Base-by-base conservation (phyloP, 2,888 invertebrate species). In the Nebria brevicollis region DNA sequence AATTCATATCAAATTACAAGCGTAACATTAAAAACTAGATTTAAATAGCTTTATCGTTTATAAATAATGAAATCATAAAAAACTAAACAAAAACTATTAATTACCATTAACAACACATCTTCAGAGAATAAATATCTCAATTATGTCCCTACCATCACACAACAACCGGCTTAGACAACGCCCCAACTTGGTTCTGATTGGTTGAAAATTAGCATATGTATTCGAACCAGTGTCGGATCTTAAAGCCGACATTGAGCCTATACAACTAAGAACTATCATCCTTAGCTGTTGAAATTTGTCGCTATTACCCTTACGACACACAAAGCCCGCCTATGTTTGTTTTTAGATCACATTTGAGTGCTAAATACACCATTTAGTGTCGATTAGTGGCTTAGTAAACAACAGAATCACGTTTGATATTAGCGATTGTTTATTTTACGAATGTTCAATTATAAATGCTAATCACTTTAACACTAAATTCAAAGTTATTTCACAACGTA, bases 161-260 rank as follows among this genome's bases (percentile, higher is more conserved):
- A 54, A 11, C 8, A 54, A 54, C 54, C 13, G 54, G 8, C 15
- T 68, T 75, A 70, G 64, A 15, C 68, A 26, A 75, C 80, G 80
- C 80, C 80, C 64, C 66, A 65, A 34, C 75, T 2, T 7, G 8
- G 10, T 64, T 10, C 25, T 41, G 75, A 80, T 80, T 80, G 80
- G 80, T 25, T 75, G 70, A 70, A 80, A 80, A 80, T 80, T 80
- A 80, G 80, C 75, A 80, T 80, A 75, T 75, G 72, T 75, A 41
- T n/a, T 75, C 73, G 42, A 8, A 20, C 15, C 66, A 64, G 41
- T 15, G 25, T n/a, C 66, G 65, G 41, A 54, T 41, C 78, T 66
- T 78, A 78, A 78, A 78, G 78, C 41, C 74, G 13, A 78, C 66
- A 6, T 54, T 74, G 13, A 66, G 42, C 6, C 34, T 66, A 73